Percentiles rank a stretch among this genome's conserved stretches.
Conservation (phyloP, 2,113 vertebrate genomes). For the Oxygymnocypris stewartii region DNA sequence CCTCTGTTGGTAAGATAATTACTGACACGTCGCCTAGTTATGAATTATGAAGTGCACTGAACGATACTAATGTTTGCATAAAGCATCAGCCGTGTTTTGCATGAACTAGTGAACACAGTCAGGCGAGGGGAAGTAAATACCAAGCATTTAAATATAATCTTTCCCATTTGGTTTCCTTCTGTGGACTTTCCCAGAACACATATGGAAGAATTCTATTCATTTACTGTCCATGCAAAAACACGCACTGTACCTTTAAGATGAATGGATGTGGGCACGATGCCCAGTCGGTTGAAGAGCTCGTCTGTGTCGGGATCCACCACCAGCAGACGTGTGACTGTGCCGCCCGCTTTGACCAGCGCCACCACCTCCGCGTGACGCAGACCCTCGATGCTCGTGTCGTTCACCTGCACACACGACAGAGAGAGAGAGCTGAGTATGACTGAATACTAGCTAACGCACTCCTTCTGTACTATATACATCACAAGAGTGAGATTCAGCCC, state of each 20-base stretch:
- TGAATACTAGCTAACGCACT: neutral
- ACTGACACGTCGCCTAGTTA: neutral
- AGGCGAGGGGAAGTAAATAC: neutral
- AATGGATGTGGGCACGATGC: constrained; percentile 77
- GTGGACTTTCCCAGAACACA: neutral
- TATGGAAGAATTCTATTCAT: neutral
- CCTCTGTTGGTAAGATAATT: constrained; percentile 62
- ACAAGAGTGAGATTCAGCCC: neutral
- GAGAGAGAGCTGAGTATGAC: neutral
- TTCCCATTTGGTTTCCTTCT: neutral
- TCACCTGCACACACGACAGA: constrained; percentile 78
- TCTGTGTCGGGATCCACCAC: constrained; percentile 90
- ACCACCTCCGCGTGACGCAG: constrained; percentile 90
- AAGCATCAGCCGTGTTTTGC: neutral
- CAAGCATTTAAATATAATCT: neutral
- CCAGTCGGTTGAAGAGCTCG: constrained; percentile 82
- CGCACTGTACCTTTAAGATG: constrained; percentile 78
- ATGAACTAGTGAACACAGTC: neutral
- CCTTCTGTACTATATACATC: neutral
- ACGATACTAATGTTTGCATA: neutral
- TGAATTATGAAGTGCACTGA: neutral
- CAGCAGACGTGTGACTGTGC: constrained; percentile 80
- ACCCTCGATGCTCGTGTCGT: constrained; percentile 81
- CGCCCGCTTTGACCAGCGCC: constrained; percentile 79
- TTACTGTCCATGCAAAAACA: neutral